Evolutionary conservation across 1,140 invertebrate species (phyloP).

Genomic region (Lysiphlebus fabarum): DNA sequence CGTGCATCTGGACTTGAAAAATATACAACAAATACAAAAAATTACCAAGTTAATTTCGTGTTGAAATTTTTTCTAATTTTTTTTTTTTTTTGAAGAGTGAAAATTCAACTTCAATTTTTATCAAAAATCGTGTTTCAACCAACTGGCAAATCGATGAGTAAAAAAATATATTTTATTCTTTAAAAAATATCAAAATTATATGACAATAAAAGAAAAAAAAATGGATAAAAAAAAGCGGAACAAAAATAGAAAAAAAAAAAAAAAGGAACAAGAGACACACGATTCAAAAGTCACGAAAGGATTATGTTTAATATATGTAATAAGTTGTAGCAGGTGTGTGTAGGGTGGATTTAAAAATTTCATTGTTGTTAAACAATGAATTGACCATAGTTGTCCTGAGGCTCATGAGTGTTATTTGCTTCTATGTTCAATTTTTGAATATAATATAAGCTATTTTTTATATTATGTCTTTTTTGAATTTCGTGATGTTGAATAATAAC

Average conservation of each 20-base stretch:
- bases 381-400: conserved; percentile 29
- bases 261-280: conserved; percentile 8
- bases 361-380: conserved; percentile 41
- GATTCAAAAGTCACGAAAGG: conserved; percentile 2
- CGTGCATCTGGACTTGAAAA: too few relatives aligned
- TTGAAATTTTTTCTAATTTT: too few relatives aligned
- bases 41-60: too few relatives aligned
- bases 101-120: too few relatives aligned
- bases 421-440: too few relatives aligned
- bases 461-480: too few relatives aligned
- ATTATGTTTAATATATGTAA: conserved; percentile 33
- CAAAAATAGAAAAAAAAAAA: neutral
- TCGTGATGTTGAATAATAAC: neutral
- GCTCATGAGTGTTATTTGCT: too few relatives aligned
- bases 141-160: too few relatives aligned
- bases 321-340: conserved; percentile 45
- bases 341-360: conserved; percentile 26
- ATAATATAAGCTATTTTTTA: too few relatives aligned
- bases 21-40: too few relatives aligned
- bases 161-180: neutral
- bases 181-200: neutral
- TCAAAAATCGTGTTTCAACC: too few relatives aligned
- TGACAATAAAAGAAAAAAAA: neutral
- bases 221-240: neutral
- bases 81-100: too few relatives aligned